These are phyloP conservation scores for Pilophorus perplexus DNA, from an alignment of 2,888 invertebrate genomes.

Conservation along the genomic window DNA sequence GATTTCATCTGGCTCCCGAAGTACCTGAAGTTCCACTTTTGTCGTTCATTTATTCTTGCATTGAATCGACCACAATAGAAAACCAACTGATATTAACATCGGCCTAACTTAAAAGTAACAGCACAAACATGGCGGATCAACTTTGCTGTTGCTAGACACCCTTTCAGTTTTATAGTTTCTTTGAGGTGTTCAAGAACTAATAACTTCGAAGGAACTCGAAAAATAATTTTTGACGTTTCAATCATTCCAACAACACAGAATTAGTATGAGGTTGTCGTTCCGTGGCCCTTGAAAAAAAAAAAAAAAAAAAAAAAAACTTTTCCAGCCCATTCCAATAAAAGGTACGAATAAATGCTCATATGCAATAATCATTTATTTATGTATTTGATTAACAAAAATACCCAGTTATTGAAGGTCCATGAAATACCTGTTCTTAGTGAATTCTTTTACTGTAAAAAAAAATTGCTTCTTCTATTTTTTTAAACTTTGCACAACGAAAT, in stretches of 20 bases:
- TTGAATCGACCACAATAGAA: too few species aligned
- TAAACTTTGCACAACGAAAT: constrained; percentile 5
- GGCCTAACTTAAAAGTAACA: too few species aligned
- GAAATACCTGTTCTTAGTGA: constrained; percentile 29
- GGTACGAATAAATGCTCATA: neutral
- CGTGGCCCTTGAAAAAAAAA: neutral
- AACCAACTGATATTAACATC: too few species aligned
- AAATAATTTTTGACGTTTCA: neutral
- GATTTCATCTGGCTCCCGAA: too few species aligned
- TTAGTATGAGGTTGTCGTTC: neutral
- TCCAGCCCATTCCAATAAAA: neutral
- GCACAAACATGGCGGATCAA: too few species aligned
- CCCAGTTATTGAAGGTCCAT: constrained; percentile 35
- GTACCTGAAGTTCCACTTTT: too few species aligned
- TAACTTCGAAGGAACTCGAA: neutral
- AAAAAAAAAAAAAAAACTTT: neutral
- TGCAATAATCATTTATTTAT: constrained; percentile 36
- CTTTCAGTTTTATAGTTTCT: too few species aligned
- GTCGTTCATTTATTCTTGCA: too few species aligned
- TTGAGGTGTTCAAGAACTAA: neutral
- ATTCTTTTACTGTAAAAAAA: constrained; percentile 10
- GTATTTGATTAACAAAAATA: constrained; percentile 39
- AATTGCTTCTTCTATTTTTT: constrained; percentile 2
- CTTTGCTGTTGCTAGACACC: too few species aligned
- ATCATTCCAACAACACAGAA: neutral